These are phyloP conservation scores for Pheosia tremula DNA, from an alignment of 2,888 invertebrate species.

Conservation along the genomic window DNA sequence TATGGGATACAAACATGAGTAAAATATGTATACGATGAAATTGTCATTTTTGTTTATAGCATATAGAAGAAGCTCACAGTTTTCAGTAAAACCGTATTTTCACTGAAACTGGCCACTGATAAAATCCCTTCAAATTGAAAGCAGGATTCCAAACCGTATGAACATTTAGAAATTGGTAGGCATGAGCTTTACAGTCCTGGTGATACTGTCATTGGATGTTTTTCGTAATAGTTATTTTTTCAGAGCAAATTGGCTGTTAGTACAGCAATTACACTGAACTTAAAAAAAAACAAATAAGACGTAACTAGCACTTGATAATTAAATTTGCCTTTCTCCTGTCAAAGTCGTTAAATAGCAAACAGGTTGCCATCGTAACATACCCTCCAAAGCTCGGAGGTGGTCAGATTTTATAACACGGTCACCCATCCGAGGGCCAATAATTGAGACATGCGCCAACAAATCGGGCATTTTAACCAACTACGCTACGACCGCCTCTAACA, in stretches of 20 bases:
- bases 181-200: constrained; percentile 34
- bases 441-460: too few species aligned
- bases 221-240: constrained; percentile 36
- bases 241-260: constrained; percentile 41
- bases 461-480: too few species aligned
- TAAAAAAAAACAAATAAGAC: too few species aligned
- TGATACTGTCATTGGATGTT: constrained; percentile 36
- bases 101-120: neutral
- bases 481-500: too few species aligned
- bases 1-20: too few species aligned
- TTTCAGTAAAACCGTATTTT: neutral
- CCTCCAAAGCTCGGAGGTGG: too few species aligned
- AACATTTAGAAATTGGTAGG: constrained; percentile 33
- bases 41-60: neutral
- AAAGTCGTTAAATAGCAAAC: too few species aligned
- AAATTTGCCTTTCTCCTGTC: too few species aligned
- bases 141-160: constrained; percentile 23
- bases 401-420: too few species aligned
- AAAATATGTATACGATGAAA: too few species aligned
- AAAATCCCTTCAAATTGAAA: constrained; percentile 19
- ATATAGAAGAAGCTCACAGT: neutral
- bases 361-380: too few species aligned
- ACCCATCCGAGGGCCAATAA: too few species aligned
- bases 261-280: constrained; percentile 27
- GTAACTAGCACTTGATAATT: constrained; percentile 57